phyloP scores from a whole-genome alignment of 2,113 vertebrate species.

The Lophius piscatorius region DNA sequence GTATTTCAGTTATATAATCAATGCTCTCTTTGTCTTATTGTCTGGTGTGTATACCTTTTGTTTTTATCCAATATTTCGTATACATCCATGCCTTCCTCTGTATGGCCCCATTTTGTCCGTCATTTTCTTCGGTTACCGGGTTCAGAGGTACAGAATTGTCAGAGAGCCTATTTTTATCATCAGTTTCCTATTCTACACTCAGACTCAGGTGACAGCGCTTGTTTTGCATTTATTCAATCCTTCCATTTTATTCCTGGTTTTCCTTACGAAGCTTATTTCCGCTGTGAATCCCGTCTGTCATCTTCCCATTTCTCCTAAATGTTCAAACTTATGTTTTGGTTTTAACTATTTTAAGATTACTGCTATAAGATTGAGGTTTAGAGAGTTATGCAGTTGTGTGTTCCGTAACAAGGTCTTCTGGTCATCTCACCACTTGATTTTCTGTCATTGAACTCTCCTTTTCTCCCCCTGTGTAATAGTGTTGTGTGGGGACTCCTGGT shows the following conservation, averaged over 20 bases:
- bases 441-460: conserved; percentile 74
- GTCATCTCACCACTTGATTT: conserved; percentile 36
- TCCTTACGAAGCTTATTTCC: conserved; percentile 35
- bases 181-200: conserved; percentile 82
- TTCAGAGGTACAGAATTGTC: conserved; percentile 91
- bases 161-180: conserved; percentile 95
- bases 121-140: conserved; percentile 45
- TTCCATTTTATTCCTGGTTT: conserved; percentile 7
- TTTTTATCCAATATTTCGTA: conserved; percentile 42
- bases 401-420: conserved; percentile 22
- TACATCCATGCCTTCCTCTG: conserved; percentile 49
- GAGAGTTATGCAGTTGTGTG: conserved; percentile 27
- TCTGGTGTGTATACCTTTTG: conserved; percentile 62
- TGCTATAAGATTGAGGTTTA: no score
- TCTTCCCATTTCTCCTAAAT: background rate
- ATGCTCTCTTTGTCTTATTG: conserved; percentile 57
- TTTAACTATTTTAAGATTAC: no score
- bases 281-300: conserved; percentile 8
- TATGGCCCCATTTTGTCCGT: conserved; percentile 54
- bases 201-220: conserved; percentile 89
- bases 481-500: conserved; percentile 82
- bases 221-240: conserved; percentile 35
- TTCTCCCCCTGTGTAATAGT: conserved; percentile 81
- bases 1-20: conserved; percentile 44
- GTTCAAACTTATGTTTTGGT: conserved; percentile 1